Percentiles rank a stretch among this genome's conserved stretches.
These are phyloP conservation scores for Danaus melanippus DNA, from an alignment of 1,140 invertebrate species.

Conservation along the genomic window DNA sequence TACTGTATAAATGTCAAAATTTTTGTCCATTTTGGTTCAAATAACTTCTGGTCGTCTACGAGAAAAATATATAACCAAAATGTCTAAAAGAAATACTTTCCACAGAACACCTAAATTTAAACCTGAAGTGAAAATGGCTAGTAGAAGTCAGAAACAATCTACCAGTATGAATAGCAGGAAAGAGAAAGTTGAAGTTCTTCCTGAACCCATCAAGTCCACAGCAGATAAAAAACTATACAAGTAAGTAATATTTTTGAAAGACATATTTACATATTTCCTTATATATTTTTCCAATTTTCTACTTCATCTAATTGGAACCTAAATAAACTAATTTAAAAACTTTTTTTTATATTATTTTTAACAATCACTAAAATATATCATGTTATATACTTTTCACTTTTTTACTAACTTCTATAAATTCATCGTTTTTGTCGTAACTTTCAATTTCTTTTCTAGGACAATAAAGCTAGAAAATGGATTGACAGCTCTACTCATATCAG, in stretches of 20 bases:
- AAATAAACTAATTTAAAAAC: too few relatives aligned
- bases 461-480: slow-evolving; percentile 79
- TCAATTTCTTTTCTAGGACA: slow-evolving; percentile 65
- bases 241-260: slow-evolving; percentile 33
- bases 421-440: not conserved
- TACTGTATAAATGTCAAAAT: slow-evolving; percentile 60
- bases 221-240: slow-evolving; percentile 66
- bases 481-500: slow-evolving; percentile 78
- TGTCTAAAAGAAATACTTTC: slow-evolving; percentile 59
- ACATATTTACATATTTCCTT: too few relatives aligned
- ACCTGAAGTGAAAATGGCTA: slow-evolving; percentile 47
- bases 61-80: slow-evolving; percentile 31
- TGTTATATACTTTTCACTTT: not conserved
- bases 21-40: slow-evolving; percentile 57
- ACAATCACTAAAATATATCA: not conserved
- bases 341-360: too few relatives aligned
- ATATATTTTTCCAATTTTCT: too few relatives aligned
- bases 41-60: slow-evolving; percentile 46
- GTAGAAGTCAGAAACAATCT: slow-evolving; percentile 26
- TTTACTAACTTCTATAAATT: not conserved
- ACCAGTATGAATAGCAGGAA: slow-evolving; percentile 28
- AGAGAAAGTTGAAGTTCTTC: slow-evolving; percentile 55
- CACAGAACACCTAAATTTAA: slow-evolving; percentile 54
- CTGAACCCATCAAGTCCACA: slow-evolving; percentile 58
- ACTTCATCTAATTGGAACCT: too few relatives aligned